Conservation (phyloP, 1,140 invertebrate genomes). For the Leptinotarsa defecta region DNA sequence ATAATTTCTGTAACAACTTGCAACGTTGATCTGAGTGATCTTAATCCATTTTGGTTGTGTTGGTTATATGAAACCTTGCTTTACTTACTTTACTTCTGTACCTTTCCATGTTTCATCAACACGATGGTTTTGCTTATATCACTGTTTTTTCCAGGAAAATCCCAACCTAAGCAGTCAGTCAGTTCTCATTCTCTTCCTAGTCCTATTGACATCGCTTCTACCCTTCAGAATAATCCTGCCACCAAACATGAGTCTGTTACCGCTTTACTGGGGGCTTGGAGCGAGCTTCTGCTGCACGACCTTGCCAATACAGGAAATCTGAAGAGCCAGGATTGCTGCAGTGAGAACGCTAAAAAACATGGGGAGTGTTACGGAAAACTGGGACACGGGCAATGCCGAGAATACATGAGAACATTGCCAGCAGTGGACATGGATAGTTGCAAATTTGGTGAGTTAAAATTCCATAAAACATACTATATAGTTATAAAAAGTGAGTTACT, state of each 20-base stretch:
- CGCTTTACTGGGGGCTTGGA: slow-evolving; percentile 81
- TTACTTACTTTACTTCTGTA: too few species aligned
- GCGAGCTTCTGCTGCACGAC: slow-evolving; percentile 78
- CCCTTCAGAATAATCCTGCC: slow-evolving; percentile 54
- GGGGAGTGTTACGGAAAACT: slow-evolving; percentile 62
- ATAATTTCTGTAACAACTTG: too few species aligned
- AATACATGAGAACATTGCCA: slow-evolving; percentile 77
- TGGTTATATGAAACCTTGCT: too few species aligned
- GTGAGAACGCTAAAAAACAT: slow-evolving; percentile 51
- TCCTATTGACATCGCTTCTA: slow-evolving; percentile 59
- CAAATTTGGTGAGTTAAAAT: slow-evolving; percentile 61
- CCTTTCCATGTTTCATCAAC: too few species aligned
- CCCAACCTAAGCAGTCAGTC: slow-evolving; percentile 62
- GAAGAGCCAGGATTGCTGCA: slow-evolving; percentile 50
- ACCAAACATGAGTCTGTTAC: slow-evolving; percentile 72
- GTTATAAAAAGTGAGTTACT: too few species aligned
- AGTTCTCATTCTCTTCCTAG: slow-evolving; percentile 63
- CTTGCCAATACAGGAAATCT: slow-evolving; percentile 70
- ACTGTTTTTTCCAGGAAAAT: slow-evolving; percentile 60
- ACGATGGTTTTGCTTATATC: too few species aligned
- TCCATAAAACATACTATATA: too few species aligned
- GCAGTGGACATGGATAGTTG: slow-evolving; percentile 67
- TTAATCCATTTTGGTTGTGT: too few species aligned
- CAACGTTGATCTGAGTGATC: too few species aligned
- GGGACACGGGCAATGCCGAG: slow-evolving; percentile 63